Conservation (phyloP, 2,797 vertebrate genomes). For the Urosaurus nigricauda region DNA sequence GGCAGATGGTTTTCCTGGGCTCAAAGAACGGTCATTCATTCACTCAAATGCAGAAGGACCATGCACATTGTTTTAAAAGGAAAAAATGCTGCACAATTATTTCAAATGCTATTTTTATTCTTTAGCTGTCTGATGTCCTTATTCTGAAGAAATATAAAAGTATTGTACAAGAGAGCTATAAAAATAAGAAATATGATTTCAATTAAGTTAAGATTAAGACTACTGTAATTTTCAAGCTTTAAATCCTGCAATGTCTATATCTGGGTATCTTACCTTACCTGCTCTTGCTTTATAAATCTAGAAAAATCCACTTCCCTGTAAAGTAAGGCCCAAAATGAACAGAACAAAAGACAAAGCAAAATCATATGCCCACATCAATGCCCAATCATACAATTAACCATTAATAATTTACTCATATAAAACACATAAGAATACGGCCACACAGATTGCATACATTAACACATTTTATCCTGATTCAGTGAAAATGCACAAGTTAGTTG, state of each 20-base stretch:
- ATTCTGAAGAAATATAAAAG: slow-evolving; percentile 79
- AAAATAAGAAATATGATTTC: slow-evolving; percentile 79
- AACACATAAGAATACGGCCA: slow-evolving; percentile 67
- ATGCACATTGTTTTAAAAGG: neutral
- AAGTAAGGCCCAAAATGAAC: slow-evolving; percentile 60
- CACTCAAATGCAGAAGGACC: neutral
- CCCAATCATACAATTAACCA: slow-evolving; percentile 37
- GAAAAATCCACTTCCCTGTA: slow-evolving; percentile 40
- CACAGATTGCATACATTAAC: slow-evolving; percentile 54
- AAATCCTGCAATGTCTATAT: slow-evolving; percentile 71
- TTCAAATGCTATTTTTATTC: slow-evolving; percentile 62
- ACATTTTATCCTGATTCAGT: slow-evolving; percentile 45
- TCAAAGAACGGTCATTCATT: neutral
- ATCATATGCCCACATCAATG: slow-evolving; percentile 24
- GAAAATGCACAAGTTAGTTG: slow-evolving; percentile 43
- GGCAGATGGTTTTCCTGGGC: neutral
- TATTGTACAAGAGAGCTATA: slow-evolving; percentile 76
- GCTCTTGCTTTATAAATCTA: slow-evolving; percentile 70
- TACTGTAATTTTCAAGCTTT: slow-evolving; percentile 67
- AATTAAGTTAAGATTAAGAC: slow-evolving; percentile 62
- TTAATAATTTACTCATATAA: slow-evolving; percentile 63
- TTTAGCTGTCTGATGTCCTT: slow-evolving; percentile 64
- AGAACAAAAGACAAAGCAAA: slow-evolving; percentile 55
- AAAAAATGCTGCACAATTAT: neutral
- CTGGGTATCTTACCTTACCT: slow-evolving; percentile 61